phyloP scores from a whole-genome alignment of 2,113 vertebrate species.

The Megatriorchis doriae region DNA sequence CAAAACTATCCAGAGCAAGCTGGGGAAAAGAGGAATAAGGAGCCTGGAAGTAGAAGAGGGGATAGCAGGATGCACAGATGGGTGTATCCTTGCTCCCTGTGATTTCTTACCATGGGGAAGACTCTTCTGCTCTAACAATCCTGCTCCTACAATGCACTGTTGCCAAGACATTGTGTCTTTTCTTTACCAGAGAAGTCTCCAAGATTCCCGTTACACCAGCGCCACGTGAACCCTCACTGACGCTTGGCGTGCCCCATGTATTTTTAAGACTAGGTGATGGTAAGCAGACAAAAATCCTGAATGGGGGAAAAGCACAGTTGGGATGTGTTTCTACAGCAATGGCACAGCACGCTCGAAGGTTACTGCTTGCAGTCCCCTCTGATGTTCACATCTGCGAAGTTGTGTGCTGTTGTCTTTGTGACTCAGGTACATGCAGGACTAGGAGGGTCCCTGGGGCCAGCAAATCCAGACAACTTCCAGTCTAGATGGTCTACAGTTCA shows the following conservation, averaged over 20 bases:
- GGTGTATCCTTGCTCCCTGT: not conserved
- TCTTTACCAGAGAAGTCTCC: not conserved
- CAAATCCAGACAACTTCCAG: not conserved
- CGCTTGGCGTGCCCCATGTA: fast-evolving
- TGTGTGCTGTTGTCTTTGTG: not conserved
- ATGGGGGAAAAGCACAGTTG: fast-evolving
- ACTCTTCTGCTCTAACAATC: not conserved
- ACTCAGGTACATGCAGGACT: not conserved
- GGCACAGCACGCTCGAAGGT: not conserved
- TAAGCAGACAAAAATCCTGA: not conserved
- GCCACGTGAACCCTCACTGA: not conserved
- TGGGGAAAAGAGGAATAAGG: not conserved
- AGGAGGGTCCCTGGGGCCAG: not conserved
- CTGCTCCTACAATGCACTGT: not conserved
- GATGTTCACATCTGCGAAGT: not conserved
- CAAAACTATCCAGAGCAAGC: not conserved
- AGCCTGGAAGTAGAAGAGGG: not conserved
- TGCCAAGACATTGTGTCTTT: not conserved
- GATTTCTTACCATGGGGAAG: not conserved
- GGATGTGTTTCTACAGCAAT: not conserved
- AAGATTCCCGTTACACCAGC: not conserved
- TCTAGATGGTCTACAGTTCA: not conserved
- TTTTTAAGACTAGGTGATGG: not conserved
- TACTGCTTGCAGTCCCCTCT: not conserved
- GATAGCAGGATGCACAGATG: fast-evolving